Evolutionary conservation across 2,113 vertebrate genomes (phyloP), one percentile per base, ranked within the genome.

Genomic region (Aphelocoma coerulescens): DNA sequence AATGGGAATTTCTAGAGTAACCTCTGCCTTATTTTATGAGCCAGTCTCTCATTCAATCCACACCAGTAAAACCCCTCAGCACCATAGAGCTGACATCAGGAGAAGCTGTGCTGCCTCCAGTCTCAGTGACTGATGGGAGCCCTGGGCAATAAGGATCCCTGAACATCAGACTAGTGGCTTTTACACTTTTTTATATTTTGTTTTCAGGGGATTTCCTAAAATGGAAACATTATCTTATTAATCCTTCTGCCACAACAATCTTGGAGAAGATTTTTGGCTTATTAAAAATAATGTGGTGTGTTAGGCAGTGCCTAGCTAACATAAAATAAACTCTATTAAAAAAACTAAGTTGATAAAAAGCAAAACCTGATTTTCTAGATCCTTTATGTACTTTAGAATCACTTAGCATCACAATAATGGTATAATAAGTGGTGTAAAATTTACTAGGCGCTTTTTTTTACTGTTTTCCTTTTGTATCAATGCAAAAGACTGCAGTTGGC

Each of bases 171-270:
- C 75, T 49, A 32, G 59, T 58, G 32, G 41, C 14, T 85, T 92
- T 79, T 46, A 73, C 5, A 8, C 8, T 39, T 72, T 75, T 68
- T 85, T 28, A 43, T 16, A 23, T 85, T 85, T 90, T 83, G 18
- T 92, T 97, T 96, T 90, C 78, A 84, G 85, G 44, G 33, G 22
- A 88, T 90, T 96, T 93, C 82, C 46, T 79, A 63, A 90, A 91
- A 85, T 77, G 74, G 72, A 85, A 92, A 80, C 24, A 68, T 89
- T 89, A 51, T 49, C 71, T 83, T 85, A 73, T 88, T 90, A 95
- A 76, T 83, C 61, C 62, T 75, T 63, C 21, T 62, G 46, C 61
- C 67, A 69, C 49, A 90, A 85, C 37, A 62, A 88, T 88, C 62
- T 44, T 71, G 32, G 51, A 78, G 35, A 20, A 57, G 65, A 59